Evolutionary conservation across 2,113 vertebrate species (phyloP), one percentile per base, ranked within the genome.

Genomic region (Isichthys henryi): DNA sequence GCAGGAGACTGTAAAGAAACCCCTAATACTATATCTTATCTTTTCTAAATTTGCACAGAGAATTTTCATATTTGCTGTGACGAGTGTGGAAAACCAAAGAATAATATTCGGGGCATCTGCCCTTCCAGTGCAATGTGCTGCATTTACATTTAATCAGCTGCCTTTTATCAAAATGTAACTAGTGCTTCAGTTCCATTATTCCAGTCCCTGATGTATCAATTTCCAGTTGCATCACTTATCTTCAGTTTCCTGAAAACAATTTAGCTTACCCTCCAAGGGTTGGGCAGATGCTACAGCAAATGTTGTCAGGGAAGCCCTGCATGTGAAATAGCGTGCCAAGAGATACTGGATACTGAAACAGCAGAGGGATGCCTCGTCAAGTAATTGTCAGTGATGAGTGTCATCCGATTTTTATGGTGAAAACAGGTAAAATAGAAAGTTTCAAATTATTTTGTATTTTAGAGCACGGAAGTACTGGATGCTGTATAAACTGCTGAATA

Each of bases 221-320:
- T 92, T 93, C 91, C 90, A 91, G 87, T 92, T 93, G 89, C 92
- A 91, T 92, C 92, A 92, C n/a, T 74, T 80, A 31, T 49, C 77
- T 53, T 91, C 45, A 50, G 90, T 91, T 91, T 89, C 92, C 90
- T 89, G 91, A 92, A 92, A 92, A 93, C 92, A 93, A 93, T 82
- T 89, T 31, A 87, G 88, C 43, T 43, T 90, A 84, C 19, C 66
- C 90, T 88, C n/a, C 85, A 17, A 58, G 89, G 89, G 74, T 45
- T 70, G 23, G 45, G n/a, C 6, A 46, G 88, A 62, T 46, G 53
- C 52, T 89, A 83, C 23, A 4, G 35, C 45, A 50, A 21, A 17
- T 8, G 84, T 15, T 62, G 45, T 74, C 87, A 43, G 35, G 56
- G 21, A 74, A n/a, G n/a, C 70, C 70, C 58, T 52, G n/a, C 11